These are phyloP conservation scores for Pachyrhynchus sulphureomaculatus DNA, from an alignment of 1,140 invertebrate genomes.

Conservation along the genomic window DNA sequence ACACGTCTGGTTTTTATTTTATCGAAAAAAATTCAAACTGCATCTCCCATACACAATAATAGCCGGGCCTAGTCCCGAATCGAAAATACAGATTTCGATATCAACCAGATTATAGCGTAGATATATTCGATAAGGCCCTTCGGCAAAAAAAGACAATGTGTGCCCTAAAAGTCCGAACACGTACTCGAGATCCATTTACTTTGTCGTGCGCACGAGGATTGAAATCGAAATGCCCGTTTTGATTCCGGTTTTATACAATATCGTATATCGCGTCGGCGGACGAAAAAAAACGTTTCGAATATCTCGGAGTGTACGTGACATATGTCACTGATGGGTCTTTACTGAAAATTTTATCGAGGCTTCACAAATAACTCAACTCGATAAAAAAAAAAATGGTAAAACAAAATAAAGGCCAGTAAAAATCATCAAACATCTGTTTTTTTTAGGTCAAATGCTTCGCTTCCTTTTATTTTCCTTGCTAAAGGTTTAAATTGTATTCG, in stretches of 20 bases:
- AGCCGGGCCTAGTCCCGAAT: conserved; percentile 1
- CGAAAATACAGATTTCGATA: conserved; percentile 27
- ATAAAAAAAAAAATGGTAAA: too few relatives aligned
- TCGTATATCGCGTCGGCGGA: background rate
- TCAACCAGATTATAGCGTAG: conserved; percentile 20
- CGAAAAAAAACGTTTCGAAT: conserved; percentile 22
- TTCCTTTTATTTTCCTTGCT: too few relatives aligned
- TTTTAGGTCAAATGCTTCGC: too few relatives aligned
- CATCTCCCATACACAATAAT: conserved; percentile 6
- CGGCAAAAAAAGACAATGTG: conserved; percentile 9
- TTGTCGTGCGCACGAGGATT: conserved; percentile 33
- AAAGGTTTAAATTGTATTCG: too few relatives aligned
- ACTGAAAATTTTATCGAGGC: background rate
- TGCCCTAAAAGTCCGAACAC: conserved; percentile 16
- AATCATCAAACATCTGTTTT: too few relatives aligned
- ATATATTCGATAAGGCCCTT: conserved; percentile 25
- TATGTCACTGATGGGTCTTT: conserved; percentile 12
- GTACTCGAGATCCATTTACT: conserved; percentile 33
- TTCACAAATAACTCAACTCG: too few relatives aligned
- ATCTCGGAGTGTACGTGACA: conserved; percentile 16
- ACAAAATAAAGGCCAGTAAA: too few relatives aligned
- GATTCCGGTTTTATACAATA: conserved; percentile 22
- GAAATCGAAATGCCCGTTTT: conserved; percentile 31
- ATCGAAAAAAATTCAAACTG: conserved; percentile 1
- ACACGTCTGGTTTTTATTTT: background rate